Conservation (phyloP, 2,113 vertebrate species). For the Pygoscelis adeliae region DNA sequence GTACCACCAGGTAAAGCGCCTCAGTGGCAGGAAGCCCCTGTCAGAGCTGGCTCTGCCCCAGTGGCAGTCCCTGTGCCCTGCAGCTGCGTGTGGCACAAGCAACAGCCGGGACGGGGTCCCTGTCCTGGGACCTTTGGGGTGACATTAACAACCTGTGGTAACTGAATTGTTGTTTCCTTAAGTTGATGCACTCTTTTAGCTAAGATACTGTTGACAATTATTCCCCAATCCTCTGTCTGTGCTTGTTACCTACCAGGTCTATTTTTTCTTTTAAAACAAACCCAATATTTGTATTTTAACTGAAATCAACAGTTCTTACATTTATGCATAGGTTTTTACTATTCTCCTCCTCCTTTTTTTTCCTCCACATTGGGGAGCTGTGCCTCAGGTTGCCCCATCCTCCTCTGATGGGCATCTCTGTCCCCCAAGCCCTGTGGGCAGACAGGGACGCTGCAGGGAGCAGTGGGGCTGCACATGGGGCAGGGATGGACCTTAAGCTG, state of each 20-base stretch:
- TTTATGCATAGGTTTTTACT: background rate
- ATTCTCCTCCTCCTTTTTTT: background rate
- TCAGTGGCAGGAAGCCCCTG: background rate
- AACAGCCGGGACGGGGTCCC: background rate
- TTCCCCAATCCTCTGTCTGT: background rate
- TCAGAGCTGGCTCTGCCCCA: background rate
- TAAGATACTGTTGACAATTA: background rate
- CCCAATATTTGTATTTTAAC: background rate
- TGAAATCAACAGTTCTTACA: background rate
- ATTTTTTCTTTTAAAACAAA: background rate
- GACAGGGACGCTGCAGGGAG: background rate
- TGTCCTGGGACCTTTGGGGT: background rate
- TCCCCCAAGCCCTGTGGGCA: background rate
- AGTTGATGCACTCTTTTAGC: background rate
- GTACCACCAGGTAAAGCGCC: background rate
- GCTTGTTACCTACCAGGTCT: background rate
- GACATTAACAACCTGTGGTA: background rate
- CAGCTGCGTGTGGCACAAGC: background rate
- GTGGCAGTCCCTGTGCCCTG: too few species aligned
- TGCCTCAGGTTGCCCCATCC: background rate
- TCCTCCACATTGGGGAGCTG: background rate
- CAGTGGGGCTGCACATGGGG: background rate
- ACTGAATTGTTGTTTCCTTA: background rate
- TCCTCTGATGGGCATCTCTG: background rate
- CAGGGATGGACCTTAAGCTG: background rate